These are phyloP conservation scores for Tenthredo distinguenda DNA, from an alignment of 2,888 invertebrate species.

Conservation along the genomic window DNA sequence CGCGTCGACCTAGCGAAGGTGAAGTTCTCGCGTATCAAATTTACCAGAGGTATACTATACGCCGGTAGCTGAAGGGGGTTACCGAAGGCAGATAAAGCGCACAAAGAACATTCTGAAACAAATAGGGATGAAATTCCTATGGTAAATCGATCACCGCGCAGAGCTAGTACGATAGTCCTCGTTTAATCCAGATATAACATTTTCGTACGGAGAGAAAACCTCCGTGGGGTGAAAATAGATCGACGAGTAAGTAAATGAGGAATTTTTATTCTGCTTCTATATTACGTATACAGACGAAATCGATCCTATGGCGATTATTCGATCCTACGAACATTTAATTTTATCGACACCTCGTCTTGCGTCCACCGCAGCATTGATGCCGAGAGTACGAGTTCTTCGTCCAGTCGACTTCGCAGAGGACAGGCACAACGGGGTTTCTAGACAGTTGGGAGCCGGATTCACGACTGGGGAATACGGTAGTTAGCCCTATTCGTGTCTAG, in stretches of 20 bases:
- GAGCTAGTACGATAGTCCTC: not conserved
- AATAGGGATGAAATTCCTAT: not conserved
- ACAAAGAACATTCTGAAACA: not conserved
- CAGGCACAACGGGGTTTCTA: not conserved
- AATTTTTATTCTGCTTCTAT: not conserved
- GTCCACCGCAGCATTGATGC: not conserved
- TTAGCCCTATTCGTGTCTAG: constrained; percentile 24
- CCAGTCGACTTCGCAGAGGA: not conserved
- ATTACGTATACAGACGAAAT: not conserved
- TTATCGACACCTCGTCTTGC: not conserved
- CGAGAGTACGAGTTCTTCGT: not conserved
- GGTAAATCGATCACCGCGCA: not conserved
- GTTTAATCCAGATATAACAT: not conserved
- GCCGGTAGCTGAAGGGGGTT: not conserved
- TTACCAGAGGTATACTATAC: not conserved
- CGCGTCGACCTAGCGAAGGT: not conserved
- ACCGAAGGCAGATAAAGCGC: not conserved
- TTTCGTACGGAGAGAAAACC: not conserved
- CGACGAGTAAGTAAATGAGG: not conserved
- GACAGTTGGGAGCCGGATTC: not conserved
- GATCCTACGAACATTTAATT: not conserved
- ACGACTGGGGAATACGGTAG: constrained; percentile 8
- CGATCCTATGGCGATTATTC: not conserved
- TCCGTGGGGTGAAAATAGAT: not conserved
- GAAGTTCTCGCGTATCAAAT: constrained; percentile 1